phyloP scores from a whole-genome alignment of 2,888 invertebrate genomes.

The Strigamia maritima region DNA sequence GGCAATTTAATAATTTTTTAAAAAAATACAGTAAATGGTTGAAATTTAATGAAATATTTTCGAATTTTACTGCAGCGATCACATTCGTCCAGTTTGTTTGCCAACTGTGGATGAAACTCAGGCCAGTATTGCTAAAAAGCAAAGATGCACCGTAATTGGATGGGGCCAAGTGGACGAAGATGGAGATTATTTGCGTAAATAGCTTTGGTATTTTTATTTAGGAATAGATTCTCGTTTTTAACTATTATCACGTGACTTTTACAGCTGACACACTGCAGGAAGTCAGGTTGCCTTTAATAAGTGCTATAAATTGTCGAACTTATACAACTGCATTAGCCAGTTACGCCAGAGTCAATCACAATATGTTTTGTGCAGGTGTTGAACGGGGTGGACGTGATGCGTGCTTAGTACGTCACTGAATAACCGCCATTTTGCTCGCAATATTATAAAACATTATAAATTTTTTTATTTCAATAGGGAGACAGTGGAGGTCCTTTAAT shows the following conservation, averaged over 20 bases:
- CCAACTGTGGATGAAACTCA: conserved; percentile 59
- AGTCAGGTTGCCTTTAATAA: conserved; percentile 73
- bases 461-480: conserved; percentile 42
- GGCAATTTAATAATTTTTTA: conserved; percentile 40
- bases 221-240: background rate
- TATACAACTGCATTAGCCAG: conserved; percentile 70
- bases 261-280: conserved; percentile 78
- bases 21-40: background rate
- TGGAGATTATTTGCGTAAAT: conserved; percentile 75
- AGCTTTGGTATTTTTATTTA: conserved; percentile 48
- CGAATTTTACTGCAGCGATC: conserved; percentile 55
- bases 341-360: conserved; percentile 68
- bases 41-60: background rate
- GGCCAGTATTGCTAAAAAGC: conserved; percentile 61
- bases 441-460: too few relatives aligned
- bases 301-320: conserved; percentile 70
- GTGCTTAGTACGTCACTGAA: conserved; percentile 60
- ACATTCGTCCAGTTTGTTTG: conserved; percentile 64
- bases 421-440: too few relatives aligned
- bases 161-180: conserved; percentile 79
- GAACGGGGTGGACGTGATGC: conserved; percentile 76
- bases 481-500: conserved; percentile 43
- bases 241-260: background rate
- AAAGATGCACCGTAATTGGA: conserved; percentile 72
- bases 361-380: conserved; percentile 79